phyloP scores from a whole-genome alignment of 2,888 invertebrate species.

The Allolobophora icterica region DNA sequence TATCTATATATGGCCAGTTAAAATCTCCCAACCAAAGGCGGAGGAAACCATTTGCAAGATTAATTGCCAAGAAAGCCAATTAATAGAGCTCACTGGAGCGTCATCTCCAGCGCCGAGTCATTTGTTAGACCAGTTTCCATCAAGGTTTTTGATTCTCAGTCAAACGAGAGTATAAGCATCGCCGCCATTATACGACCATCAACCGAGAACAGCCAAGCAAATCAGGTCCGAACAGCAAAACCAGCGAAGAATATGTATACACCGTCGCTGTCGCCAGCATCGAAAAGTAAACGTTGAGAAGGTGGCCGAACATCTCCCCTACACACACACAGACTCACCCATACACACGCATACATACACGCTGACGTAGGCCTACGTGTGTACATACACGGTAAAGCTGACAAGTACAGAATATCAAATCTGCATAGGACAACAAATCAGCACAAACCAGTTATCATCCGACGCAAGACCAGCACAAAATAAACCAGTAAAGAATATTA shows the following conservation, averaged over 20 bases:
- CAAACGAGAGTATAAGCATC: background rate
- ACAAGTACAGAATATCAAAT: background rate
- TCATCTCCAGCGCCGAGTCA: background rate
- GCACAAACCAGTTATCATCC: background rate
- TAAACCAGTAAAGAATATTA: no score
- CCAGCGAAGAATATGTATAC: background rate
- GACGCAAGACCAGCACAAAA: background rate
- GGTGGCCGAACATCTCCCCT: background rate
- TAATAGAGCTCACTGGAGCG: background rate
- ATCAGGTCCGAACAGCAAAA: background rate
- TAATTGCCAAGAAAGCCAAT: constrained; percentile 19
- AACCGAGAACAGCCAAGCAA: background rate
- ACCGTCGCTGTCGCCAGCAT: background rate
- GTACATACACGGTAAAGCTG: background rate
- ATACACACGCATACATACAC: background rate
- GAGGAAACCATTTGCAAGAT: constrained; percentile 11
- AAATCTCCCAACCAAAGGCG: background rate
- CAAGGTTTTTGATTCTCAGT: background rate
- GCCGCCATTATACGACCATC: background rate
- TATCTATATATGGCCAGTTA: constrained; percentile 17
- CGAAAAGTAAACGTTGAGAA: background rate
- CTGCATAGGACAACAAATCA: background rate
- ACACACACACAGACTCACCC: background rate
- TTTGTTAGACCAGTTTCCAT: constrained; percentile 5
- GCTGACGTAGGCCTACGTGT: no score